Evolutionary conservation across 2,797 vertebrate species (phyloP), one percentile per base, ranked within the genome.

Genomic region (Cyclopterus lumpus): DNA sequence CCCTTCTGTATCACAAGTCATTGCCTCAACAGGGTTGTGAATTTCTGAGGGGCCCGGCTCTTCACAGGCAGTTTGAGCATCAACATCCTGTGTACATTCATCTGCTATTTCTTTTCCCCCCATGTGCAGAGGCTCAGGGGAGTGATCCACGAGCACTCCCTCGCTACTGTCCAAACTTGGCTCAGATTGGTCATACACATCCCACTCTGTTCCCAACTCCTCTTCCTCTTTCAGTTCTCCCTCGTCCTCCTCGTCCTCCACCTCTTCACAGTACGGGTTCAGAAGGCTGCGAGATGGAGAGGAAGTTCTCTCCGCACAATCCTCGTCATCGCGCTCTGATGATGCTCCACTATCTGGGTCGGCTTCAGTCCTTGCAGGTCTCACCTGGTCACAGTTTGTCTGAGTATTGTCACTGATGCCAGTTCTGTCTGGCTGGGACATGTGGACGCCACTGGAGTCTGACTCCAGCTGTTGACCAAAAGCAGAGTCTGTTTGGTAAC

Each of bases 311-410:
- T 91, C 84, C 40, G 88, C 86, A 36, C 84, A 77, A 1, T 88
- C 88, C 32, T 86, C 79, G 3, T 34, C 79, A 4, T 91, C 93
- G 18, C 48, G 85, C 65, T 93, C 93, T 1, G 91, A 95, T 2
- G 91, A 93, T 1, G 92, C 91, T 8, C 92, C 92, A 0, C 93
- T 95, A 32, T 93, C 93, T 16, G 84, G 74, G 69, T 95, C 93
- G 5, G 90, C 92, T 79, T 94, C 92, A 8, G 90, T 88, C 67
- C 82, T 91, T 24, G 82, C 62, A 11, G 82, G 81, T 66, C 49
- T 87, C 55, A 70, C 71, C 32, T 80, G 69, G 59, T 88, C 91
- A 78, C 73, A 79, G 72, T 91, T 90, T 24, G 81, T 67, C 51
- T 85, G 89, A 62, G 79, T 80, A 30, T 86, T 48, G 30, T 91